A percentile compares a stretch with the other conserved stretches of the same genome.
These are phyloP conservation scores for Drosophila virilis DNA, from an alignment of 1,140 invertebrate species.

Conservation along the genomic window DNA sequence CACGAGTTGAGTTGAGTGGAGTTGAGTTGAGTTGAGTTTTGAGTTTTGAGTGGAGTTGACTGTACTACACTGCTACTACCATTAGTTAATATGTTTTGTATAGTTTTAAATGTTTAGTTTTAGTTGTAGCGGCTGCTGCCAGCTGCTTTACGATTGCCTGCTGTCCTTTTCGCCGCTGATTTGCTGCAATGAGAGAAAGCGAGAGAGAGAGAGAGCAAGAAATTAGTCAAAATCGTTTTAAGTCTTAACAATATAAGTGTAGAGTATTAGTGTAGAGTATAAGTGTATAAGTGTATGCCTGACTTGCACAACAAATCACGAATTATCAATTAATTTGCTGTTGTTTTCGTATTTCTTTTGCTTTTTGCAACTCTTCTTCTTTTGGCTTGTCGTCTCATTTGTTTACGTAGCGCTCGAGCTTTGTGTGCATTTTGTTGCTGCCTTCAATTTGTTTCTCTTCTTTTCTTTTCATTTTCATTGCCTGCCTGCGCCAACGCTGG, in stretches of 20 bases:
- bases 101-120: constrained; percentile 46
- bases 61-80: constrained; percentile 60
- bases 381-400: constrained; percentile 33
- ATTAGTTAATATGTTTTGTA: constrained; percentile 66
- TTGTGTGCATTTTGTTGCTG: constrained; percentile 30
- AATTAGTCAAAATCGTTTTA: constrained; percentile 37
- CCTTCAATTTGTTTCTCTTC: neutral
- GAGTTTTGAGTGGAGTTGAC: constrained; percentile 68
- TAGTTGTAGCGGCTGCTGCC: constrained; percentile 28
- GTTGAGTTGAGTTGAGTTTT: constrained; percentile 29
- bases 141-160: constrained; percentile 71
- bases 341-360: constrained; percentile 30
- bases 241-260: neutral
- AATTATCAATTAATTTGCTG: constrained; percentile 60
- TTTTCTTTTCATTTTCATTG: constrained; percentile 41
- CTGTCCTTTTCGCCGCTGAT: constrained; percentile 65
- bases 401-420: constrained; percentile 39
- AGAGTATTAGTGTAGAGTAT: neutral
- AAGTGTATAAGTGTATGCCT: constrained; percentile 8
- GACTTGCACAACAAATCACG: constrained; percentile 51
- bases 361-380: constrained; percentile 17
- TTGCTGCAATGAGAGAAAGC: constrained; percentile 63
- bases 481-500: constrained; percentile 3
- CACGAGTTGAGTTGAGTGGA: constrained; percentile 59
- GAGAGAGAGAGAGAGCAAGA: constrained; percentile 25